Evolutionary conservation across 2,797 vertebrate genomes (phyloP), one percentile per base, ranked within the genome.

Genomic region (Pseudochromis fuscus): DNA sequence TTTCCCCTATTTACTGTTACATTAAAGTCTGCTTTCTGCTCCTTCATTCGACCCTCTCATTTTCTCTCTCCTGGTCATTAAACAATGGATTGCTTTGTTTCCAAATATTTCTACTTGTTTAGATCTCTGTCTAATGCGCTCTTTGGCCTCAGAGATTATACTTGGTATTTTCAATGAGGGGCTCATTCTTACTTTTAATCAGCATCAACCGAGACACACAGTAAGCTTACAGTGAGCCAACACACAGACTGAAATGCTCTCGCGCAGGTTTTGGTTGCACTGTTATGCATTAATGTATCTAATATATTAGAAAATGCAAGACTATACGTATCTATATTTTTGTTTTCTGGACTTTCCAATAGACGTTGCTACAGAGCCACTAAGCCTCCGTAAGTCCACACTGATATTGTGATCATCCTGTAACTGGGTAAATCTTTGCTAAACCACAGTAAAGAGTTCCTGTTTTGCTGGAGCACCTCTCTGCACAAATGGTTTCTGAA

Each of bases 1-100:
- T 31, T 33, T 48, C 25, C 23, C 25, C 18, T 28, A 18, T 68
- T 75, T 56, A 25, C 23, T 30, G 61, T 53, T 64, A 46, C 24
- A 50, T 56, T 59, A 23, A 60, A 35, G 28, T 6, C 1, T 59
- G 24, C 12, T 45, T 52, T 51, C 35, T 58, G 2, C 8, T 50
- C 21, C 18, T 67, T 62, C 27, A 50, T 40, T 80, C 19, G 45
- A 68, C 38, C 38, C 37, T 21, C 51, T 65, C 31, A 11, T 79
- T 62, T 61, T 59, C 59, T 66, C 38, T 53, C 58, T 56, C 33
- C 48, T 62, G 40, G 37, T 63, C 55, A 33, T 70, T 42, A 52
- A 52, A 91, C 85, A 88, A 84, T 59, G 50, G 67, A 33, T 62
- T 76, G 25, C 79, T 75, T 79, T 90, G 82, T 92, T 89, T 88